Base-by-base conservation (phyloP, 2,888 invertebrate genomes). In the Rhamphomyia laevipes region DNA sequence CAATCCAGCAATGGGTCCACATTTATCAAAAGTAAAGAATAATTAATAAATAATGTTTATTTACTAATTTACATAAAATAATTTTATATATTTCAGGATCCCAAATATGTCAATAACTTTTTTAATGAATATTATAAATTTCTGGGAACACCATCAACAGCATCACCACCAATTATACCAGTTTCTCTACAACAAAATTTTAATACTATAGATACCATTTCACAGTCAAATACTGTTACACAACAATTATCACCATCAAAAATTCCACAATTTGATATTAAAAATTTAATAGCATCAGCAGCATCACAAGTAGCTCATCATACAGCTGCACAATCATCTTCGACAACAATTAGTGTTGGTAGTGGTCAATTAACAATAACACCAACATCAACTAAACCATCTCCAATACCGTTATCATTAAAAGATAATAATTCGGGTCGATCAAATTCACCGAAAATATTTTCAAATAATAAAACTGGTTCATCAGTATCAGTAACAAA, bases 361-460 rank as follows among this genome's bases (percentile, higher is more conserved):
- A 56, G 57, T 41, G 58, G 58, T 11, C 58, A 60, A 50, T 44
- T 60, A 13, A 59, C 59, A 15, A 60, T 60, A 35, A 60, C 60
- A 16, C 60, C 60, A 15, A 58, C 59, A 21, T 55, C 57, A 45
- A 55, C 53, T 35, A 50, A 46, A n/a, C 21, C 50, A 15, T 43
- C 54, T 6, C 45, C 52, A 3, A 55, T 57, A 21, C 21, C 52
- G 16, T 16, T 47, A 2, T 54, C 56, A 40, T 9, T 42, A 16
- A 55, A 55, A 23, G 52, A 57, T 7, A 16, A 51, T 4, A 30
- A 46, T 21, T 43, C 54, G 16, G 45, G n/a, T 38, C 40, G 50
- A 4, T 51, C 52, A 12, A 16, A 53, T 1, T 51, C 55, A 11
- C 41, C 53, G 17, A 33, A 42, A n/a, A 50, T 56, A 47, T 35